Evolutionary conservation across 1,140 invertebrate species (phyloP).

Genomic region (Bradynema listronoti): DNA sequence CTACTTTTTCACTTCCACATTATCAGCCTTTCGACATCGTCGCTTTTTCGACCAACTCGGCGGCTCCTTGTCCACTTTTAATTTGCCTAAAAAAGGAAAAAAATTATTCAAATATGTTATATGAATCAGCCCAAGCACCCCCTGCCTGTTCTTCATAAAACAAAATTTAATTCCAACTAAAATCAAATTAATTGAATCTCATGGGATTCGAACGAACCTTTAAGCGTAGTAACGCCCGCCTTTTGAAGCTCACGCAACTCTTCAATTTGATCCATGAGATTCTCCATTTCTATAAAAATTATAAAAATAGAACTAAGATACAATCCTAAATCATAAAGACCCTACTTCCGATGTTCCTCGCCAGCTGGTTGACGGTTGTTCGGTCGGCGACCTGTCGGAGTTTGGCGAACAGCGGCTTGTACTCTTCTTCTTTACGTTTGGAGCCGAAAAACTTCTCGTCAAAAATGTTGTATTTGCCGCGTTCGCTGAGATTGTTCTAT

Average conservation of each 20-base stretch:
- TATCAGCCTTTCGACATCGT: slow-evolving; percentile 15
- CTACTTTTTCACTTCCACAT: slow-evolving; percentile 22
- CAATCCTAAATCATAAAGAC: too few relatives aligned
- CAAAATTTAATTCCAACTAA: background rate
- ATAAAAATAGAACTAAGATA: background rate
- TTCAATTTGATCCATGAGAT: slow-evolving; percentile 25
- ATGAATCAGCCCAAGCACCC: background rate
- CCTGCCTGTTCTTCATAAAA: background rate
- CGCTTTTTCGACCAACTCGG: slow-evolving; percentile 16
- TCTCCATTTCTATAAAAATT: slow-evolving; percentile 20
- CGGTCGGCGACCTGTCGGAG: slow-evolving; percentile 17
- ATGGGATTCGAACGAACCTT: slow-evolving; percentile 9
- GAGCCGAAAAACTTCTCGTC: slow-evolving; percentile 19
- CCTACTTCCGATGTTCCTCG: slow-evolving; percentile 19
- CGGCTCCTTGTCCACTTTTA: slow-evolving; percentile 18
- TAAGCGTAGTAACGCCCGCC: slow-evolving; percentile 19
- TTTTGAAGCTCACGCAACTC: slow-evolving; percentile 17
- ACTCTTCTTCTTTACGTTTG: slow-evolving; percentile 19
- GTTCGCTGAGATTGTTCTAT: slow-evolving; percentile 20
- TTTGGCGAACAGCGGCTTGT: slow-evolving; percentile 14
- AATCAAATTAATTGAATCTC: background rate
- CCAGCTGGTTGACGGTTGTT: slow-evolving; percentile 22
- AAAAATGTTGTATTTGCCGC: slow-evolving; percentile 20
- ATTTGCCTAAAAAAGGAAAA: slow-evolving; percentile 6
- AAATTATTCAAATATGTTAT: background rate